Base-by-base conservation (phyloP, 2,797 vertebrate species). In the Sciaenops ocellatus region DNA sequence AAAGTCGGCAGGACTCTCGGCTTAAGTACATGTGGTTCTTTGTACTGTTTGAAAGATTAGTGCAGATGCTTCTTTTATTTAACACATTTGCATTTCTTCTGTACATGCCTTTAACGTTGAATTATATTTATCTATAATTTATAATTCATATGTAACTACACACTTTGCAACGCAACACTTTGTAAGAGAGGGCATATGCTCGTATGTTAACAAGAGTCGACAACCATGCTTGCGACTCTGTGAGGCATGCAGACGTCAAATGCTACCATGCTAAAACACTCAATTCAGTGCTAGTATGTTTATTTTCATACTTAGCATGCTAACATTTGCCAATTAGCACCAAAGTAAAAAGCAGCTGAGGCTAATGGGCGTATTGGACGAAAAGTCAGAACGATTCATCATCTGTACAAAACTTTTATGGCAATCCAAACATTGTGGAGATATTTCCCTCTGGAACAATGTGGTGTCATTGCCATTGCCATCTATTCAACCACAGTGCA, bases 41-140 rank as follows among this genome's bases (percentile, higher is more conserved):
- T 64, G 48, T 22, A 18, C 28, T 41, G 34, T 56, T 62, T 57
- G 24, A 65, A 67, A 61, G 12, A 70, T 66, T 34, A 63, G 46
- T 62, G 51, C 30, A 12, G 8, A 11, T 38, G 44, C 67, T 75
- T 85, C 1, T 28, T 84, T 86, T 82, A 78, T 84, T 84, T 28
- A 84, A 74, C 9, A 67, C 26, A 26, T 48, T 59, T 69, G 38
- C 61, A 55, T 83, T 51, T 54, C 9, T 17, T 18, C 67, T 42
- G 34, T n/a, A 38, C 34, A 28, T 57, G 20, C 24, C 15, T 68
- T 69, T 57, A 42, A 74, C 22, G 72, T 26, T 42, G 34, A n/a
- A 47, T 59, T 60, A 28, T 28, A n/a, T 30, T 46, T 20, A 28
- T 79, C 9, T 26, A 65, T 83, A 44, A 76, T 77, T 46, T 1